These are phyloP conservation scores for Bombus pyrosoma DNA, from an alignment of 1,140 invertebrate genomes.

Conservation along the genomic window DNA sequence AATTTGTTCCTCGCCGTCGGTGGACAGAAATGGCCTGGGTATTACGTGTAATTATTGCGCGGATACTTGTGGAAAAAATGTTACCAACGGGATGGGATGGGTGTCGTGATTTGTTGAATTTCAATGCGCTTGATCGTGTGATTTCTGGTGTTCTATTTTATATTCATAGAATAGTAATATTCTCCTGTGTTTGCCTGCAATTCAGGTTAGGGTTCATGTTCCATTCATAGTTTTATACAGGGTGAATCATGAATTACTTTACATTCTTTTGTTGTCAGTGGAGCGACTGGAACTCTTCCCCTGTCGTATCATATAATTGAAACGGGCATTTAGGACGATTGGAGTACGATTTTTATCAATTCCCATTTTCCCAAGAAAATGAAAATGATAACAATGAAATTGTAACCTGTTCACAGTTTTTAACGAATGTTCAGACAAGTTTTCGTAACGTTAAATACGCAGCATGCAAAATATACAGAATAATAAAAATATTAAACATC, in stretches of 20 bases:
- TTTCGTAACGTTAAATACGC: too few relatives aligned
- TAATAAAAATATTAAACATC: too few relatives aligned
- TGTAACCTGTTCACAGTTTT: too few relatives aligned
- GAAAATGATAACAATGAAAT: too few relatives aligned
- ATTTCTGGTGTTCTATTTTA: neutral
- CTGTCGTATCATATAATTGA: neutral
- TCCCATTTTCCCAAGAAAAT: too few relatives aligned
- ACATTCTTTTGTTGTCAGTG: neutral
- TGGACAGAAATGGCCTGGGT: neutral
- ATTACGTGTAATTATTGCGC: constrained; percentile 32
- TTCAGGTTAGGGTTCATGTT: neutral
- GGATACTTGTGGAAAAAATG: neutral
- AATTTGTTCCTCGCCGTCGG: constrained; percentile 20
- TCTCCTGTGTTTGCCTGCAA: neutral
- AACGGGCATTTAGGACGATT: too few relatives aligned
- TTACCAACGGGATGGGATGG: too few relatives aligned
- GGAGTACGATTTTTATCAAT: too few relatives aligned
- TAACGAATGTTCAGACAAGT: too few relatives aligned
- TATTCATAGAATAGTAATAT: neutral
- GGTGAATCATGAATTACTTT: neutral
- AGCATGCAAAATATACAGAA: too few relatives aligned
- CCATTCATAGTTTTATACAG: neutral
- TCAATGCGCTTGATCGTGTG: neutral
- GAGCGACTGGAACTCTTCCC: neutral
- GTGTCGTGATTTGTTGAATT: neutral